Conservation (phyloP, 1,140 invertebrate species). For the Brachionus angularis region DNA sequence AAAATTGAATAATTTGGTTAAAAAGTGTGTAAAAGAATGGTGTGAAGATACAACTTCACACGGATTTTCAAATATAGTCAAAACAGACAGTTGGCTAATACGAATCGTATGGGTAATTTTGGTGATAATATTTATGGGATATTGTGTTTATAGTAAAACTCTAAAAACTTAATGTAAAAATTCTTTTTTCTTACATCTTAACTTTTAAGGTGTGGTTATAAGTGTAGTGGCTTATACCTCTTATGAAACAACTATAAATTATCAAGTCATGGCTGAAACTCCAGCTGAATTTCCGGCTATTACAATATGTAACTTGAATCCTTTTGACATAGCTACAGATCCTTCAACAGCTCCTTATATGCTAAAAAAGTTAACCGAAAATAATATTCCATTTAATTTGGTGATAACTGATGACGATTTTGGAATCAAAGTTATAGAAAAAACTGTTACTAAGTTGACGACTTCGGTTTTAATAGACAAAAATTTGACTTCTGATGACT, state of each 20-base stretch:
- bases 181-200: background rate
- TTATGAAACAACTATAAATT: background rate
- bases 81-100: slow-evolving; percentile 39
- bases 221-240: background rate
- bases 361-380: background rate
- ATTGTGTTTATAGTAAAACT: slow-evolving; percentile 14
- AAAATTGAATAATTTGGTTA: background rate
- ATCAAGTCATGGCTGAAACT: slow-evolving; percentile 1
- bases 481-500: background rate
- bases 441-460: background rate
- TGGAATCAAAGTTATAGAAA: background rate
- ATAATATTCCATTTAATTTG: background rate
- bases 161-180: background rate
- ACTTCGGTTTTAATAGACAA: background rate
- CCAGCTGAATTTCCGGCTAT: slow-evolving; percentile 13
- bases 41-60: slow-evolving; percentile 32
- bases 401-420: background rate
- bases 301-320: slow-evolving; percentile 32
- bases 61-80: slow-evolving; percentile 27
- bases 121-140: slow-evolving; percentile 7
- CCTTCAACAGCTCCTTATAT: background rate
- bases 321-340: background rate
- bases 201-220: slow-evolving; percentile 1
- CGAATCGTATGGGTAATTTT: slow-evolving; percentile 14
- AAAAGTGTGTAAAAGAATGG: slow-evolving; percentile 33